These are phyloP conservation scores for Ypsolopha scabrella DNA, from an alignment of 2,888 invertebrate species.

Conservation along the genomic window DNA sequence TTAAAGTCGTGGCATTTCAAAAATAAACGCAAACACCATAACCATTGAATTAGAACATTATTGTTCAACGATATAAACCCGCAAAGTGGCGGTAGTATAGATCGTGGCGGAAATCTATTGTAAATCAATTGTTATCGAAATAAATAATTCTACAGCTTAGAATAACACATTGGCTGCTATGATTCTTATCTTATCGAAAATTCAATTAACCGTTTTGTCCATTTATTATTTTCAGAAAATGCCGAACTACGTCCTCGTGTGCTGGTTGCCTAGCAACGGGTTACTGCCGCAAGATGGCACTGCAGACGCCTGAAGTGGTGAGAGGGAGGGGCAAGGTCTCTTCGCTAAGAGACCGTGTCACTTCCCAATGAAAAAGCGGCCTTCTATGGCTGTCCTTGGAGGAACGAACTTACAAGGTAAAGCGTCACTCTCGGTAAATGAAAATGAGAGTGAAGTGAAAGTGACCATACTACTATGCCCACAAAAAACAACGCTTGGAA, in stretches of 20 bases:
- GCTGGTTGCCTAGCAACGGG: constrained; percentile 59
- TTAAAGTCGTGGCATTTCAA: too few relatives aligned
- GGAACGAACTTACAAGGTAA: constrained; percentile 28
- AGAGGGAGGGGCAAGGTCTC: constrained; percentile 46
- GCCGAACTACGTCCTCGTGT: constrained; percentile 26
- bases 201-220: too few relatives aligned
- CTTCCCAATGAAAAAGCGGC: constrained; percentile 62
- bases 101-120: too few relatives aligned
- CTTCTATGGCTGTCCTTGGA: constrained; percentile 48
- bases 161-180: too few relatives aligned
- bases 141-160: too few relatives aligned
- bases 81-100: too few relatives aligned
- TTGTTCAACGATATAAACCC: too few relatives aligned
- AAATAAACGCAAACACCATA: too few relatives aligned
- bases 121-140: too few relatives aligned
- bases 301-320: constrained; percentile 22
- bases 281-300: constrained; percentile 63
- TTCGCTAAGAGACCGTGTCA: constrained; percentile 36
- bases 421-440: constrained; percentile 10
- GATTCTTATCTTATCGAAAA: too few relatives aligned
- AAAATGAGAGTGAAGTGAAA: not conserved
- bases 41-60: too few relatives aligned
- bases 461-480: not conserved
- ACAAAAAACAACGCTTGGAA: not conserved
- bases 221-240: too few relatives aligned